Percentiles rank a stretch among this genome's conserved stretches.
phyloP scores from a whole-genome alignment of 1,140 invertebrate species.

The Zaprionus ghesquierei region DNA sequence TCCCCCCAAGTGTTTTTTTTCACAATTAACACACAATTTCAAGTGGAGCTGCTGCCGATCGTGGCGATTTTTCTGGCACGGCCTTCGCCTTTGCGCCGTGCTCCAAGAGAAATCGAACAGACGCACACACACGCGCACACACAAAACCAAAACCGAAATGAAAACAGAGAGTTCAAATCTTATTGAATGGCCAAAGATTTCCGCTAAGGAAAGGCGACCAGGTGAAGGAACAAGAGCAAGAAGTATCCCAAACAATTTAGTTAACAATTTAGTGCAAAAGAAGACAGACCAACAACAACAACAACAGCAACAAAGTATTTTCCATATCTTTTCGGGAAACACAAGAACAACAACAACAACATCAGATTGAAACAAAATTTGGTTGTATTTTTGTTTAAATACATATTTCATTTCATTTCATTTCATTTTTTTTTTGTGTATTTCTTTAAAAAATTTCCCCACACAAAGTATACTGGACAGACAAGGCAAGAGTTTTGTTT shows the following conservation, averaged over 20 bases:
- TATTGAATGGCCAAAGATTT: slow-evolving; percentile 32
- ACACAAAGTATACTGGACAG: neutral
- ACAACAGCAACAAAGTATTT: slow-evolving; percentile 1
- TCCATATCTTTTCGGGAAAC: slow-evolving; percentile 7
- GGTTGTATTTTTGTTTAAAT: slow-evolving; percentile 28
- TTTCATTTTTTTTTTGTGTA: slow-evolving; percentile 25
- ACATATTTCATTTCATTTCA: slow-evolving; percentile 29
- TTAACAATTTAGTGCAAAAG: slow-evolving; percentile 26
- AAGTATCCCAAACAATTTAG: slow-evolving; percentile 18
- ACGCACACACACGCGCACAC: neutral
- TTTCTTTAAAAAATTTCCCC: slow-evolving; percentile 3
- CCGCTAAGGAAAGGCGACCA: neutral
- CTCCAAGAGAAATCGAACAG: neutral
- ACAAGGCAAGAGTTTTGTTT: neutral
- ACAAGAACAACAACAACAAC: neutral
- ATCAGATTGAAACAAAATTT: slow-evolving; percentile 15
- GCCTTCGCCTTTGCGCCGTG: slow-evolving; percentile 31
- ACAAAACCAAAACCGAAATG: neutral
- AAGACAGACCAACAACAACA: neutral
- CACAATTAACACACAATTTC: slow-evolving; percentile 54
- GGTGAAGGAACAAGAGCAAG: neutral
- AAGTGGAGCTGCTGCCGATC: slow-evolving; percentile 26
- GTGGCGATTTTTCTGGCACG: slow-evolving; percentile 2
- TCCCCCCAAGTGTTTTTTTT: slow-evolving; percentile 20
- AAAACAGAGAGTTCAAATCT: neutral